phyloP scores from a whole-genome alignment of 2,797 vertebrate genomes.

The Zenarchopterus dispar region DNA sequence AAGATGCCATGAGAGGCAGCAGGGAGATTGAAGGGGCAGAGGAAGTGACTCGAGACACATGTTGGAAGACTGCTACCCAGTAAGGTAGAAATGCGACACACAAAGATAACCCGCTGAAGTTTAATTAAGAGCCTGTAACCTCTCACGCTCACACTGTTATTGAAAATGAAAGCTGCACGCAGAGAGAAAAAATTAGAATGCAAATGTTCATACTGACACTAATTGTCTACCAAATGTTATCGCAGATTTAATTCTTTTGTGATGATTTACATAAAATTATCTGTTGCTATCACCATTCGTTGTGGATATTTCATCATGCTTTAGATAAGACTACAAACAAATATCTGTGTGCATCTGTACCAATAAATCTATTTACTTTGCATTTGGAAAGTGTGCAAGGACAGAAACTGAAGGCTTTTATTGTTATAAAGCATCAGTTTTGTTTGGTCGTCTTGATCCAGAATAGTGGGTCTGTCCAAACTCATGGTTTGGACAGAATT shows the following conservation, averaged over 20 bases:
- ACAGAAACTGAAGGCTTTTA: no score
- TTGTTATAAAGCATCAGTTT: no score
- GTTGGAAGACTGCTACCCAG: slow-evolving; percentile 51
- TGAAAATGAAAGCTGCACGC: slow-evolving; percentile 61
- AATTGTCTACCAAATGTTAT: slow-evolving; percentile 22
- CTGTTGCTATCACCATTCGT: slow-evolving; percentile 3
- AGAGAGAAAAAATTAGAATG: slow-evolving; percentile 72
- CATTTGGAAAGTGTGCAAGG: background rate
- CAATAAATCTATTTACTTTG: background rate
- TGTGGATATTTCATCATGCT: background rate
- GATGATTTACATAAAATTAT: slow-evolving; percentile 14
- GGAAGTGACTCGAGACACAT: slow-evolving; percentile 30
- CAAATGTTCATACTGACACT: slow-evolving; percentile 50
- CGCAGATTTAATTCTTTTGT: slow-evolving; percentile 23
- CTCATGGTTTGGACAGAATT: no score
- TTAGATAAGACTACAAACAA: background rate
- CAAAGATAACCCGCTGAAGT: slow-evolving; percentile 79
- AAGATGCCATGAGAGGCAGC: slow-evolving; percentile 1
- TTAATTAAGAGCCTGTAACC: slow-evolving; percentile 79
- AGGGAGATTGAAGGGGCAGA: slow-evolving; percentile 16
- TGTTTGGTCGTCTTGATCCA: no score
- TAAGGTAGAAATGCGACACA: slow-evolving; percentile 63
- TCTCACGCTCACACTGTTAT: slow-evolving; percentile 72
- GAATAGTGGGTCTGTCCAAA: background rate
- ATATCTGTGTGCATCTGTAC: background rate